Conservation (phyloP, 2,113 vertebrate species). For the Numida meleagris region DNA sequence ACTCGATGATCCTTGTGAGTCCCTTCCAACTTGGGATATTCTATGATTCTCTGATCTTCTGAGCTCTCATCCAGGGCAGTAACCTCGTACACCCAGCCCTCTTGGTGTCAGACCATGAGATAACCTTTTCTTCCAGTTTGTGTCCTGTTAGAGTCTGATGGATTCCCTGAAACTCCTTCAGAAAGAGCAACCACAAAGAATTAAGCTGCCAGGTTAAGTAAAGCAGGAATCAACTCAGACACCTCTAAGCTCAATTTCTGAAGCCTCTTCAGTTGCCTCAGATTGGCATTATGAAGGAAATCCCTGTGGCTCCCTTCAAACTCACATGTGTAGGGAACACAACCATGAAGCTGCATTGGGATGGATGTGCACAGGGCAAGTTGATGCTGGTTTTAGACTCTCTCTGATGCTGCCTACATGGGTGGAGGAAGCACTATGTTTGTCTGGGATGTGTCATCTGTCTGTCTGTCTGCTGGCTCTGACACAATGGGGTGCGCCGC, state of each 20-base stretch:
- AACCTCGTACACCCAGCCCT: neutral
- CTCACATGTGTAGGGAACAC: too few relatives aligned
- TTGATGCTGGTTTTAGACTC: neutral
- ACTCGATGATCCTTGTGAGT: too few relatives aligned
- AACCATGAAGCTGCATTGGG: too few relatives aligned
- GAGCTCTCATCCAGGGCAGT: neutral
- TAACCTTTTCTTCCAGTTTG: neutral
- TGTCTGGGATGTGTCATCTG: conserved; percentile 11
- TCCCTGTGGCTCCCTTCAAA: neutral
- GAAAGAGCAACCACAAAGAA: neutral
- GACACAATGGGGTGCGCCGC: neutral
- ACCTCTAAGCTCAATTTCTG: neutral
- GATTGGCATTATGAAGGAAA: neutral
- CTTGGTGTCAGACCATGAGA: neutral
- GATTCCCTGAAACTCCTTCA: neutral
- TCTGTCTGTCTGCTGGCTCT: neutral
- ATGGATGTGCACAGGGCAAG: neutral
- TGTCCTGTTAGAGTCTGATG: neutral
- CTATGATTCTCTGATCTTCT: neutral
- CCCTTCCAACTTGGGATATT: too few relatives aligned
- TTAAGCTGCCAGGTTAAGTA: neutral
- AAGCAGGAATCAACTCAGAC: neutral
- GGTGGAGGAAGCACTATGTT: neutral
- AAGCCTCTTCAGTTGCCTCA: neutral
- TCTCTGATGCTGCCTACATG: neutral